Evolutionary conservation across 2,797 vertebrate genomes (phyloP).

Genomic region (Pipistrellus pygmaeus): DNA sequence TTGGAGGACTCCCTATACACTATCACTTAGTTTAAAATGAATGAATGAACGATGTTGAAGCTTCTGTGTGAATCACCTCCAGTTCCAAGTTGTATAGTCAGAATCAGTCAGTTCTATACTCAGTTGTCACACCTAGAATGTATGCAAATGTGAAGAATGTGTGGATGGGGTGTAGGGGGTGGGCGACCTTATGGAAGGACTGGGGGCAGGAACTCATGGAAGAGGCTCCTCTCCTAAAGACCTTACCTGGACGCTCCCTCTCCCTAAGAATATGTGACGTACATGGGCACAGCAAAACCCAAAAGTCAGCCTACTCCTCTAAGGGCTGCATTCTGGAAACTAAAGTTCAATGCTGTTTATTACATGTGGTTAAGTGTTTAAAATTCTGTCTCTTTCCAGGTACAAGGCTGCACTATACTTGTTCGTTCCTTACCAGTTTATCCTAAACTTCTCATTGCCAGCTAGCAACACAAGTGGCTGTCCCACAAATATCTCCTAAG

Average conservation of each 20-base stretch:
- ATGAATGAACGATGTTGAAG: neutral
- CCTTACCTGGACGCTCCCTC: neutral
- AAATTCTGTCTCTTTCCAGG: neutral
- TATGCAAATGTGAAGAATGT: neutral
- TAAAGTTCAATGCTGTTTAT: neutral
- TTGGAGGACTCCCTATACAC: neutral
- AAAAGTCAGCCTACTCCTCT: neutral
- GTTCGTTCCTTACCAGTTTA: neutral
- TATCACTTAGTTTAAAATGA: neutral
- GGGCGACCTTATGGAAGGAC: neutral
- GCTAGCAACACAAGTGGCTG: neutral
- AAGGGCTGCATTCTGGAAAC: neutral
- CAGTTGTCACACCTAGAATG: rapidly evolving
- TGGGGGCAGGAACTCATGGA: neutral
- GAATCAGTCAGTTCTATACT: neutral
- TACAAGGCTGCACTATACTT: neutral
- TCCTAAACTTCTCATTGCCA: neutral
- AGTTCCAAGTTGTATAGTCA: neutral
- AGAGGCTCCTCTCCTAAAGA: neutral
- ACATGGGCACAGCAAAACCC: neutral
- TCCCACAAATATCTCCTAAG: neutral
- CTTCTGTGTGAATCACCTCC: neutral
- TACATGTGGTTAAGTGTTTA: neutral
- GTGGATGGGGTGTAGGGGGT: neutral
- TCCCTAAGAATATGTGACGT: neutral